Percentiles rank a stretch among this genome's conserved stretches.
phyloP scores from a whole-genome alignment of 1,140 invertebrate genomes.

The Cepaea nemoralis region DNA sequence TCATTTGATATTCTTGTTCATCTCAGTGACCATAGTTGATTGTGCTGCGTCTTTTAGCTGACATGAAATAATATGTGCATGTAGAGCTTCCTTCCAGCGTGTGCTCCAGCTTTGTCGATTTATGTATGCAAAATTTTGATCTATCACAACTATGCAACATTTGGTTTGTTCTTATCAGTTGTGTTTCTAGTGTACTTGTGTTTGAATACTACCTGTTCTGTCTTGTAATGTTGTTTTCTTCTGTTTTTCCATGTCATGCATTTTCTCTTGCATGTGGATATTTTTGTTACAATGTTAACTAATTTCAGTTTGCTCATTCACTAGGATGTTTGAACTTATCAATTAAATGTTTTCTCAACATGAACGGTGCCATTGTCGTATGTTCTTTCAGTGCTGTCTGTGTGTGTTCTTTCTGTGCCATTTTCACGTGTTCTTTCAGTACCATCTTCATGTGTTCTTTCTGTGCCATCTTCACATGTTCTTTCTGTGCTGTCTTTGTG shows the following conservation, averaged over 20 bases:
- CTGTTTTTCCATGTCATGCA: background rate
- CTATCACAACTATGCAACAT: constrained; percentile 6
- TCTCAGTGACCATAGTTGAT: no score
- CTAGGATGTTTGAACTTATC: background rate
- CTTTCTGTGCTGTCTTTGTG: no score
- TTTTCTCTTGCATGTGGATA: constrained; percentile 2
- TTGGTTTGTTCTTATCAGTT: background rate
- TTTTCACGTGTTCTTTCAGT: no score
- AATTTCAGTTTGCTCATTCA: background rate
- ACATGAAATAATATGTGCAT: background rate
- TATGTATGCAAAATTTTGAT: background rate
- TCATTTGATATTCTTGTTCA: no score
- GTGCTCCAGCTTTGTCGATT: background rate
- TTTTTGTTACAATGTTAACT: background rate
- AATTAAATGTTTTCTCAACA: constrained; percentile 16
- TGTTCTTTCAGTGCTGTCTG: background rate
- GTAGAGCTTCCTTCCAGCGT: background rate
- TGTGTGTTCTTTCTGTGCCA: background rate
- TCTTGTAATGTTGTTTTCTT: background rate
- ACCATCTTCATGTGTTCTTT: no score
- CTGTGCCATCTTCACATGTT: no score
- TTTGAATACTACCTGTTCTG: background rate
- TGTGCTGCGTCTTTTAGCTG: no score
- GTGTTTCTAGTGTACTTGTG: background rate
- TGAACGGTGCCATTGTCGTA: background rate